Evolutionary conservation across 2,797 vertebrate species (phyloP), one percentile per base, ranked within the genome.

Genomic region (Lagocephalus sceleratus): DNA sequence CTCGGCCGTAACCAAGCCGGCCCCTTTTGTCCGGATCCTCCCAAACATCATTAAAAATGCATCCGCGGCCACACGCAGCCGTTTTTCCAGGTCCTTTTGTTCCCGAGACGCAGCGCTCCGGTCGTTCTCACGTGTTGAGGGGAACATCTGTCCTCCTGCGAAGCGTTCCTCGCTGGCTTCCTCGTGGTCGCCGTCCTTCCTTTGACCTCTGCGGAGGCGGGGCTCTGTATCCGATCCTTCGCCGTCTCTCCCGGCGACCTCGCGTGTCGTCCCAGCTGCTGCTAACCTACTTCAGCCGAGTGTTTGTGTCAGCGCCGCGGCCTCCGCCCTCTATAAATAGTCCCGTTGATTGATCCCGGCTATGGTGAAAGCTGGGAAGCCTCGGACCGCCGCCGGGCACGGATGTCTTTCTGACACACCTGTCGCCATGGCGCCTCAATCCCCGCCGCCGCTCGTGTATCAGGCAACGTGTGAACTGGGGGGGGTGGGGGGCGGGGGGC

Each of bases 241-340:
- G 7, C 49, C 43, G 50, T 59, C 38, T 60, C 56, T 39, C 66
- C 54, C 54, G 59, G 25, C 15, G 22, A 69, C 69, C 68, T 73
- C 66, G 45, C 66, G 60, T 75, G 54, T 67, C 53, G 48, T 42
- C 26, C 19, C 20, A 54, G 57, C 63, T 67, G 25, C 63, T 67
- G 35, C 55, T 86, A 89, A 86, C 87, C 88, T 88, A 88, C 79
- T 86, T 91, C 66, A 73, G 62, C 73, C 72, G 42, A 65, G 66
- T 81, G 78, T 87, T 82, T 85, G 75, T 83, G 78, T 86, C 87
- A 64, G 26, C 60, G 69, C 75, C 49, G 71, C 25, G 22, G 71
- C 72, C 72, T 6, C 49, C 65, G 50, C 56, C 46, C 61, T 82
- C 87, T 90, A 89, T 84, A 88, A 87, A 90, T 90, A 90, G 49